A percentile compares a stretch with the other conserved stretches of the same genome.
These are phyloP conservation scores for Sminthopsis crassicaudata DNA, from an alignment of 2,113 vertebrate species.

Conservation along the genomic window DNA sequence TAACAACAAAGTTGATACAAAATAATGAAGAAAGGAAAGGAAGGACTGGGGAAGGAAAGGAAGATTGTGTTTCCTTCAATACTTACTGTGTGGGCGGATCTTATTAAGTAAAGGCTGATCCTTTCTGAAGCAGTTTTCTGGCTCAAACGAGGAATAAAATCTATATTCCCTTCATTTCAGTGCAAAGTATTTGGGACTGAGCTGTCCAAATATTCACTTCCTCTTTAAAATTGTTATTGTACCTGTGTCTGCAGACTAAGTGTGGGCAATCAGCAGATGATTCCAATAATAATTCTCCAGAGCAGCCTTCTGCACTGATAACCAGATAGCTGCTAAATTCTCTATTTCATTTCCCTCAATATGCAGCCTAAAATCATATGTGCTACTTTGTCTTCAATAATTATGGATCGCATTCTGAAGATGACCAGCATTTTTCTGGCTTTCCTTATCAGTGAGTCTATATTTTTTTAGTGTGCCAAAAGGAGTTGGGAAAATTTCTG, in stretches of 20 bases:
- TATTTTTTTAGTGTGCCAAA: neutral
- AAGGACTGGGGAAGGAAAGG: neutral
- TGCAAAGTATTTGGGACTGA: neutral
- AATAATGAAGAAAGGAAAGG: no score
- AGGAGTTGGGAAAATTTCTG: neutral
- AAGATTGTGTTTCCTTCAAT: neutral
- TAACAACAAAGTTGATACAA: no score
- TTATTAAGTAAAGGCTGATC: neutral
- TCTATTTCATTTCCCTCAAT: neutral
- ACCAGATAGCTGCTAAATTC: neutral
- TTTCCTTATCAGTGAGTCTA: no score
- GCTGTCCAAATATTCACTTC: neutral
- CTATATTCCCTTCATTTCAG: neutral
- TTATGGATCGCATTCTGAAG: neutral
- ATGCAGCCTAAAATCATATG: neutral
- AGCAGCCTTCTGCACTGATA: neutral
- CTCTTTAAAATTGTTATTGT: neutral
- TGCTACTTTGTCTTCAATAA: neutral
- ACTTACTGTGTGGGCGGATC: neutral
- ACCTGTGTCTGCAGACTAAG: neutral
- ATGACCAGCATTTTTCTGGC: neutral
- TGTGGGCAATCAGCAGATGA: slow-evolving; percentile 14
- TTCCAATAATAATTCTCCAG: slow-evolving; percentile 9
- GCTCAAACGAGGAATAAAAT: neutral
- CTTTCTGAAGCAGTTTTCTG: neutral